Conservation (phyloP, 2,113 vertebrate species). For the Theristicus caerulescens region DNA sequence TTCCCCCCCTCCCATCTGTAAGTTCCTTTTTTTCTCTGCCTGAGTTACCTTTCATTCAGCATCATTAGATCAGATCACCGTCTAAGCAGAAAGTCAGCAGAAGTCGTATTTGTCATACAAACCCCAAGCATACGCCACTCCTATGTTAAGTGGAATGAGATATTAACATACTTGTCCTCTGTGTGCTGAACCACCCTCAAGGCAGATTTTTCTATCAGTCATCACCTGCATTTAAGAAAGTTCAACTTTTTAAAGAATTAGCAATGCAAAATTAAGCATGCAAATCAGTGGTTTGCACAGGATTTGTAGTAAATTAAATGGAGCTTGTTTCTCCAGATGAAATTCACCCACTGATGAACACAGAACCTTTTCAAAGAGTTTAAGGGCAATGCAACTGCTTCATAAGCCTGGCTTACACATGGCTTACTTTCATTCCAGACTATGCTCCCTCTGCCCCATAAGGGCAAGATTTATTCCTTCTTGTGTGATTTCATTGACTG, state of each 20-base stretch:
- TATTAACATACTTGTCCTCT: not conserved
- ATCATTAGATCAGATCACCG: not conserved
- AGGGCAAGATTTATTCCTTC: not conserved
- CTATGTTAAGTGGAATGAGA: not conserved
- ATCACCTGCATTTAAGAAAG: not conserved
- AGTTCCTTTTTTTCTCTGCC: not conserved
- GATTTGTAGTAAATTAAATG: not conserved
- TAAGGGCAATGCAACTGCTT: not conserved
- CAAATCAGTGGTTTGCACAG: not conserved
- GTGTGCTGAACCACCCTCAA: not conserved
- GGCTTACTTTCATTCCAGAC: not conserved
- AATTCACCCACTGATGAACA: not conserved
- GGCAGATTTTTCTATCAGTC: not conserved
- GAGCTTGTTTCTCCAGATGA: not conserved
- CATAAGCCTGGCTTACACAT: not conserved
- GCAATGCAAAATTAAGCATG: not conserved
- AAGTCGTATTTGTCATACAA: not conserved
- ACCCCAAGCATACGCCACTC: not conserved
- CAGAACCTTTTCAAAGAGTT: not conserved
- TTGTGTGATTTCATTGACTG: not conserved
- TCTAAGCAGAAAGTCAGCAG: not conserved
- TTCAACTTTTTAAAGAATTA: not conserved
- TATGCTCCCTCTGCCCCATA: not conserved
- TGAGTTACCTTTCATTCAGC: not conserved
- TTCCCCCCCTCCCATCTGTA: rapidly evolving